Evolutionary conservation across 2,888 invertebrate genomes (phyloP), one percentile per base, ranked within the genome.

Genomic region (Erebia ligea): DNA sequence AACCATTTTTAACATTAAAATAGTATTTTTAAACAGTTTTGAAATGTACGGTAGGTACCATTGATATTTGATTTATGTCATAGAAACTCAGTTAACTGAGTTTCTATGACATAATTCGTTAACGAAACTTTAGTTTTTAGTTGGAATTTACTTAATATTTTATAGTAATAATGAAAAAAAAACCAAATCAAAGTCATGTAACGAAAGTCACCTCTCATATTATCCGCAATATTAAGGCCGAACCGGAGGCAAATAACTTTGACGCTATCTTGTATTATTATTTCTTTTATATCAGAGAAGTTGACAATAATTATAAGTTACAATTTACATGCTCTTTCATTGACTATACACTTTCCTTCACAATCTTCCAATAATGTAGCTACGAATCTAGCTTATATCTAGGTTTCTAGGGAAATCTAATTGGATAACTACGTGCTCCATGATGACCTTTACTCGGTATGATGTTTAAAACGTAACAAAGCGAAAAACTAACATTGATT

Each of bases 331-430:
- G 48, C 45, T 21, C 48, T 15, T 62, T 62, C 48, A 61, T 61
- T 61, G 13, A 40, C 59, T 61, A 54, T 68, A 68, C 68, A 80
- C 76, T 79, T 74, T 78, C 79, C 81, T 80, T 83, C 63, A 70
- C 77, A 78, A 66, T 73, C 64, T 75, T 76, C 77, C 75, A 69
- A 78, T 17, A 61, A 34, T 62, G 54, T 63, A 40, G 67, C 63
- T 63, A 76, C 75, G 76, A 78, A 80, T 74, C 77, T 82, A 81
- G 79, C 86, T 86, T 88, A 80, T 77, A 65, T 76, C 88, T 91
- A 91, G 84, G 80, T 81, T 74, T 80, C 88, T 90, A 90, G 84
- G 85, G 84, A 67, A 69, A 84, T 81, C 86, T 87, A 87, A 83
- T 82, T 80, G 83, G 86, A 65, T 34, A 6, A 21, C 74, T 74